Percentiles rank a stretch among this genome's conserved stretches.
Conservation (phyloP, 2,888 invertebrate species). For the Phyllotreta striolata region DNA sequence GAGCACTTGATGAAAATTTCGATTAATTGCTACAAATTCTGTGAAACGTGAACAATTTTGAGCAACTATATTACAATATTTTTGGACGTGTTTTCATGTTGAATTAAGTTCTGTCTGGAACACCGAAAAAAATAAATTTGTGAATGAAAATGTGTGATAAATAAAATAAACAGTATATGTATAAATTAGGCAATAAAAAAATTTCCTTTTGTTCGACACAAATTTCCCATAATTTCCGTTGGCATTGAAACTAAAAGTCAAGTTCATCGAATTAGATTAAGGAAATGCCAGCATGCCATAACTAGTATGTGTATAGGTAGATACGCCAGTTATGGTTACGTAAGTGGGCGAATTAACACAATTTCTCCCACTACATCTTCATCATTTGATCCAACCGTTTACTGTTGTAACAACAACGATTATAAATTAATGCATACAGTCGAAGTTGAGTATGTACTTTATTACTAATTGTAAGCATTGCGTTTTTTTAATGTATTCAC, state of each 20-base stretch:
- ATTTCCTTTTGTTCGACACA: not conserved
- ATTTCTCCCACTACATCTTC: slow-evolving; percentile 20
- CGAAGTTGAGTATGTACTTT: no score
- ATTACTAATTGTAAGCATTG: no score
- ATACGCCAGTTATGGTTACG: slow-evolving; percentile 9
- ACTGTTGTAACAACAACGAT: slow-evolving; percentile 13
- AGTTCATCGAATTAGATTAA: slow-evolving; percentile 22
- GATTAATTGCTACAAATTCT: no score
- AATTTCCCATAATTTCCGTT: slow-evolving; percentile 6
- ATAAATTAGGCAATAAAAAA: not conserved
- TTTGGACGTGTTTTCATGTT: no score
- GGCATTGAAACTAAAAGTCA: slow-evolving; percentile 22
- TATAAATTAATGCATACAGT: not conserved
- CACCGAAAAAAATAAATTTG: no score
- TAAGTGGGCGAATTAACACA: slow-evolving; percentile 25
- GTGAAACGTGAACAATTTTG: no score
- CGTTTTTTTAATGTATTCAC: no score
- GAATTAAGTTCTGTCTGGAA: no score
- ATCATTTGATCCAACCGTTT: not conserved
- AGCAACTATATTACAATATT: no score
- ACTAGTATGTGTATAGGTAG: not conserved
- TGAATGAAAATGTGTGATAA: no score
- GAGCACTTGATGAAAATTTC: no score
- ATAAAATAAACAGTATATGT: no score
- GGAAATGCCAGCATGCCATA: slow-evolving; percentile 15